Percentiles rank a stretch among this genome's conserved stretches.
Conservation (phyloP, 2,797 vertebrate species). For the Anguilla anguilla region DNA sequence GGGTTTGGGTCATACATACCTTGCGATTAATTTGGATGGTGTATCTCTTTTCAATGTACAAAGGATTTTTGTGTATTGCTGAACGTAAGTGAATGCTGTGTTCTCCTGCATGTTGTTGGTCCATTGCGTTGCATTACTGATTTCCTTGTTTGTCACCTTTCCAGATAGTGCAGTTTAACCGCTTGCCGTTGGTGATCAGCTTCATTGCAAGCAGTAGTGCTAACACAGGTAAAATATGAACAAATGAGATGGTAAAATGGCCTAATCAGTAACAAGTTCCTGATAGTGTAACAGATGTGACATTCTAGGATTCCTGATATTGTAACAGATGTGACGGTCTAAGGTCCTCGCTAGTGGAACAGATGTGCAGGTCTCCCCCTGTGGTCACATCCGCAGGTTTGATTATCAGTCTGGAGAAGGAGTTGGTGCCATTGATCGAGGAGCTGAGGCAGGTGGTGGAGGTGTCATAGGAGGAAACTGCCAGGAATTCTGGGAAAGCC, state of each 20-base stretch:
- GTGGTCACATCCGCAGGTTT: conserved; percentile 74
- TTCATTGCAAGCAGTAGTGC: conserved; percentile 94
- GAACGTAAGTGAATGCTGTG: background rate
- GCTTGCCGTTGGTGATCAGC: conserved; percentile 93
- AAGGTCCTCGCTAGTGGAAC: background rate
- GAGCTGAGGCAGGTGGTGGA: conserved; percentile 94
- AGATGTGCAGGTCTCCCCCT: background rate
- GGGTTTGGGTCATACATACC: background rate
- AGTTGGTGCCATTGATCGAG: conserved; percentile 88
- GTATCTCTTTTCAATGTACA: background rate
- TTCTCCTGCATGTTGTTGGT: background rate
- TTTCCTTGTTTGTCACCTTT: conserved; percentile 24
- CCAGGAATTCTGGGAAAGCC: conserved; percentile 14
- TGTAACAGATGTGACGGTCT: background rate
- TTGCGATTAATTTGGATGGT: background rate
- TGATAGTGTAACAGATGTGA: background rate
- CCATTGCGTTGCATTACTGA: background rate
- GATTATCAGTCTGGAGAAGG: conserved; percentile 95
- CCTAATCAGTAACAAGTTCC: background rate
- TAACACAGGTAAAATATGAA: conserved; percentile 84
- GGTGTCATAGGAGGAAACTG: conserved; percentile 74
- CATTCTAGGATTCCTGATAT: background rate
- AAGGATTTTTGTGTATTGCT: background rate
- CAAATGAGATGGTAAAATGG: background rate
- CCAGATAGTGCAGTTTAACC: conserved; percentile 92